Evolutionary conservation across 1,140 invertebrate species (phyloP).

Genomic region (Papilio xuthus): DNA sequence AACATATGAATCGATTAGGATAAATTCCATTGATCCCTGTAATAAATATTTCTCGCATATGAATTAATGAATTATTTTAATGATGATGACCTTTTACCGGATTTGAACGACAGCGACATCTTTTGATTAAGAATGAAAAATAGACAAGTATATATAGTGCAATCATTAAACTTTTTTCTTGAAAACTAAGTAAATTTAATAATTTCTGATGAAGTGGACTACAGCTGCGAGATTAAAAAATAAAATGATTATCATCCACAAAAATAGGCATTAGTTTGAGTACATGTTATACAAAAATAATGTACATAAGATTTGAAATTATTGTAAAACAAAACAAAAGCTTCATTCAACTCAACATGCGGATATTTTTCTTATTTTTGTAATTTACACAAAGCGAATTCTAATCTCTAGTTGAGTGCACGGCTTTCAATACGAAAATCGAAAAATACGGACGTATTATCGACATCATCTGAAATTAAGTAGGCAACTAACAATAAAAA

Average conservation of each 20-base stretch:
- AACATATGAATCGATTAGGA: slow-evolving; percentile 14
- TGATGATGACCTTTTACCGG: slow-evolving; percentile 15
- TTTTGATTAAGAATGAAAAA: neutral
- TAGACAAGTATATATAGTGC: neutral
- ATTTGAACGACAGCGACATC: slow-evolving; percentile 20
- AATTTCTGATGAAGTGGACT: too few species aligned
- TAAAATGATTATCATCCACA: too few species aligned
- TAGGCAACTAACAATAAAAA: slow-evolving; percentile 32
- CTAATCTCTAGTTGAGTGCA: neutral
- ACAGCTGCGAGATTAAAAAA: too few species aligned
- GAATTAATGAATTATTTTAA: slow-evolving; percentile 20
- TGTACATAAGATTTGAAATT: neutral
- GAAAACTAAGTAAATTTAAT: neutral
- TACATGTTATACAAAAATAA: neutral
- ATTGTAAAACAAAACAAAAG: neutral
- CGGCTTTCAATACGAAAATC: slow-evolving; percentile 15
- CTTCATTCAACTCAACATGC: neutral
- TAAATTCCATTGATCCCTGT: slow-evolving; percentile 22
- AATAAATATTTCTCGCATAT: slow-evolving; percentile 21
- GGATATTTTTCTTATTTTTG: neutral
- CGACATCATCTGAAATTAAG: slow-evolving; percentile 32
- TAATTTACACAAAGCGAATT: neutral
- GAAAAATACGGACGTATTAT: slow-evolving; percentile 15
- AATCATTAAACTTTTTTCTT: neutral
- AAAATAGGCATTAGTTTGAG: too few species aligned